Evolutionary conservation across 2,888 invertebrate genomes (phyloP), one percentile per base, ranked within the genome.

Genomic region (Salticus scenicus): DNA sequence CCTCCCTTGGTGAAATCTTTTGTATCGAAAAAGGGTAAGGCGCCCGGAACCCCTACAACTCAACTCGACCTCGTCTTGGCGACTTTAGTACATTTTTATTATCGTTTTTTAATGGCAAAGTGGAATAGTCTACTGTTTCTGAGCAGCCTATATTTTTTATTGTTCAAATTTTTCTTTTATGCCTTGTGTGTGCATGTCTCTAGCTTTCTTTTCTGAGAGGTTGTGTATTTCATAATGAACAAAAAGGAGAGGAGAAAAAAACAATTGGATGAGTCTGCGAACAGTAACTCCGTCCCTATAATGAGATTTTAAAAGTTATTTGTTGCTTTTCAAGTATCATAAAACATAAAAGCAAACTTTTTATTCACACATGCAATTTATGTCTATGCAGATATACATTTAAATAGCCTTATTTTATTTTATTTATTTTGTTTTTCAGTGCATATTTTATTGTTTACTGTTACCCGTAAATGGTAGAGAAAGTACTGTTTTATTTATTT

Each of bases 11-110:
- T 47, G 82, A 76, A 66, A 66, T 66, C 82, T 82, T 82, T 82
- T 82, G 82, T 82, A 82, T 76, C 76, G 71, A 51, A 72, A 81
- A 82, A 82, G 82, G 82, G 82, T 82, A 76, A 82, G 82, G 75
- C 71, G 76, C 76, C 76, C 76, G 66, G 76, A 72, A 82, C 82
- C 71, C 71, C 70, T 63, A 81, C 69, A 51, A 24, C 42, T 47
- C 66, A 69, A 47, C 78, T 78, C 78, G 79, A 80, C 79, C 79
- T 80, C 79, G 66, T 73, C 73, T 73, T 47, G 57, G 70, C 24
- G 71, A 78, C 71, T 78, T 64, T 64, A 71, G 41, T 51, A 75
- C 74, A 31, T 41, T 81, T 82, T 82, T 76, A 82, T 66, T 76
- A 82, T 72, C 76, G 71, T 72, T 76, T 72, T 82, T 82, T 82